Conservation (phyloP, 1,140 invertebrate species). For the Aphidius ervi region DNA sequence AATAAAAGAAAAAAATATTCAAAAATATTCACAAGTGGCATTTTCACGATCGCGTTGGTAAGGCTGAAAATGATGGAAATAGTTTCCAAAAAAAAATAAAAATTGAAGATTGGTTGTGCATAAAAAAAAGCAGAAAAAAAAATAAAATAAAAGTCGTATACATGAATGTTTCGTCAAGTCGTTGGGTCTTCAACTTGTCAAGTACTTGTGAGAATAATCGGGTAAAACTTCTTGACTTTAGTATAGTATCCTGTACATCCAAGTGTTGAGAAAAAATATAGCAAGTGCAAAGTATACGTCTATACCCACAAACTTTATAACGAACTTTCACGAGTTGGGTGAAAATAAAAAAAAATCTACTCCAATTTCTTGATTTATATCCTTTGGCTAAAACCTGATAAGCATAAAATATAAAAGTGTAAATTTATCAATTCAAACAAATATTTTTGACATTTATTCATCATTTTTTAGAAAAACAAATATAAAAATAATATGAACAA, state of each 20-base stretch:
- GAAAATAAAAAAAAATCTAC: no score
- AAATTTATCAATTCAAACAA: no score
- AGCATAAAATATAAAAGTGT: no score
- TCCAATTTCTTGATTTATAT: no score
- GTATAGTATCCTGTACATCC: neutral
- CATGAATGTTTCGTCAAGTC: no score
- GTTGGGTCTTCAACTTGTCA: neutral
- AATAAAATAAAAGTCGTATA: no score
- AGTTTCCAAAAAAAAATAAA: neutral
- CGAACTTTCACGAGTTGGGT: constrained; percentile 6
- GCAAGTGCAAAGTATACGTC: no score
- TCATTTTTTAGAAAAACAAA: no score
- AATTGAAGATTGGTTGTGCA: neutral
- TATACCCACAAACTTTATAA: constrained; percentile 4
- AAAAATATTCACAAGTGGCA: constrained; percentile 4
- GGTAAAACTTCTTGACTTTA: constrained; percentile 3
- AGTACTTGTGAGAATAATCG: constrained; percentile 11
- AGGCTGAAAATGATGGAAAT: no score
- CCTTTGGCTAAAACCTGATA: no score
- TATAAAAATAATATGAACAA: no score
- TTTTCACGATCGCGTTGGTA: neutral
- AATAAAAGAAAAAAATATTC: neutral
- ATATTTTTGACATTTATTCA: no score
- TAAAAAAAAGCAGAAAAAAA: neutral
- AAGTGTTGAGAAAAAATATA: neutral